Evolutionary conservation across 2,797 vertebrate genomes (phyloP).

Genomic region (Thamnophis elegans): DNA sequence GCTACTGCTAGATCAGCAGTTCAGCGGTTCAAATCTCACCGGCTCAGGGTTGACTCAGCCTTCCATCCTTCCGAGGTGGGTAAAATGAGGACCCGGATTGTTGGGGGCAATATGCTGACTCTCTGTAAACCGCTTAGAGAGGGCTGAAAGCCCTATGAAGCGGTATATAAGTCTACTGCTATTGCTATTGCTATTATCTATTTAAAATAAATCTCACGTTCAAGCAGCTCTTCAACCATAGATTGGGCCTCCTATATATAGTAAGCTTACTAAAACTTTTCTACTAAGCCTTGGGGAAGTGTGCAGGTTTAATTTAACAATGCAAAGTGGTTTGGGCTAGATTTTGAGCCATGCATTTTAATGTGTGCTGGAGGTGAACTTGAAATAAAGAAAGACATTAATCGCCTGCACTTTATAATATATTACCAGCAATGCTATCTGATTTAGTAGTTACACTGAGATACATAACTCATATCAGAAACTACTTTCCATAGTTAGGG

Average conservation of each 20-base stretch:
- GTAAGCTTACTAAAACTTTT: conserved; percentile 16
- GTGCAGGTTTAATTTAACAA: neutral
- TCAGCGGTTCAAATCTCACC: too few species aligned
- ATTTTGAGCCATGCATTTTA: conserved; percentile 3
- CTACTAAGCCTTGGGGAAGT: neutral
- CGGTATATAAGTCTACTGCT: too few species aligned
- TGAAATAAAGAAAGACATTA: neutral
- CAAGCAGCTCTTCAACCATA: neutral
- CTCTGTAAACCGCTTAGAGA: too few species aligned
- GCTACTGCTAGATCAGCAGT: too few species aligned
- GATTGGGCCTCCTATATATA: neutral
- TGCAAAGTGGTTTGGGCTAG: neutral
- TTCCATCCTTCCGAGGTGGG: too few species aligned
- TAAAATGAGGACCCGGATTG: too few species aligned
- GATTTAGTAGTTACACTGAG: conserved; percentile 2
- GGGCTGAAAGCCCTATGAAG: too few species aligned
- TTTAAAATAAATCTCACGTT: neutral
- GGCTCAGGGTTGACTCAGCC: too few species aligned
- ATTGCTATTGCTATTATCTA: too few species aligned
- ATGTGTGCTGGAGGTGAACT: neutral
- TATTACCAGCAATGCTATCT: neutral
- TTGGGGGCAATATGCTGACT: too few species aligned
- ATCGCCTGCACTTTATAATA: conserved; percentile 8
- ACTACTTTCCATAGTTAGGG: neutral
- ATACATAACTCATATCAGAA: neutral